phyloP scores from a whole-genome alignment of 2,113 vertebrate species.

The Gymnorhina tibicen region DNA sequence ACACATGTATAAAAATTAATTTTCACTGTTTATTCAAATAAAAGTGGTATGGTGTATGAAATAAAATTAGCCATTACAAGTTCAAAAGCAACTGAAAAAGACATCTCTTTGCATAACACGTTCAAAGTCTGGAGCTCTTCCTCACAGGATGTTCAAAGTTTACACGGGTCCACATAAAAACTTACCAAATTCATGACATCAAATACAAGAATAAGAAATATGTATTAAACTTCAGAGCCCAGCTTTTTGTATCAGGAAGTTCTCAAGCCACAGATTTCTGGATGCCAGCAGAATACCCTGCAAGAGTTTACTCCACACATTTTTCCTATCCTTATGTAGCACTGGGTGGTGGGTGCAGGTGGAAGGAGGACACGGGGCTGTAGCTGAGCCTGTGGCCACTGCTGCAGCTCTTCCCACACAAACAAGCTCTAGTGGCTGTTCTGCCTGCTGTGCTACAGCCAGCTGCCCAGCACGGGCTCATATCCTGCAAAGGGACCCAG shows the following conservation, averaged over 20 bases:
- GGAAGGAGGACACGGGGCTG: rapidly evolving
- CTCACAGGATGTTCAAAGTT: not conserved
- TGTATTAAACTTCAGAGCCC: not conserved
- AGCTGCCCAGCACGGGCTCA: not conserved
- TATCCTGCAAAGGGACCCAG: not conserved
- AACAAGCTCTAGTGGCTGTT: not conserved
- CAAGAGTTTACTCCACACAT: rapidly evolving
- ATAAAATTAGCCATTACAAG: not conserved
- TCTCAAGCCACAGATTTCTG: not conserved
- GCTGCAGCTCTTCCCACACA: not conserved
- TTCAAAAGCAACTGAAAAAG: not conserved
- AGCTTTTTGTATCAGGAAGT: not conserved
- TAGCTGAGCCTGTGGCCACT: not conserved
- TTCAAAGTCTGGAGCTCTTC: not conserved
- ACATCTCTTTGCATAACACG: not conserved
- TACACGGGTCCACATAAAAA: not conserved
- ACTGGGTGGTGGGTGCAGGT: not conserved
- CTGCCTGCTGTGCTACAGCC: not conserved
- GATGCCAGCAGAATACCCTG: not conserved
- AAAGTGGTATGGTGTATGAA: not conserved
- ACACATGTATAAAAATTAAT: not conserved
- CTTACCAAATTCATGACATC: not conserved
- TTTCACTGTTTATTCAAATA: not conserved
- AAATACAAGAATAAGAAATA: not conserved
- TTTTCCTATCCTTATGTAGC: not conserved